Evolutionary conservation across 2,113 vertebrate genomes (phyloP), one percentile per base, ranked within the genome.

Genomic region (Calypte anna): DNA sequence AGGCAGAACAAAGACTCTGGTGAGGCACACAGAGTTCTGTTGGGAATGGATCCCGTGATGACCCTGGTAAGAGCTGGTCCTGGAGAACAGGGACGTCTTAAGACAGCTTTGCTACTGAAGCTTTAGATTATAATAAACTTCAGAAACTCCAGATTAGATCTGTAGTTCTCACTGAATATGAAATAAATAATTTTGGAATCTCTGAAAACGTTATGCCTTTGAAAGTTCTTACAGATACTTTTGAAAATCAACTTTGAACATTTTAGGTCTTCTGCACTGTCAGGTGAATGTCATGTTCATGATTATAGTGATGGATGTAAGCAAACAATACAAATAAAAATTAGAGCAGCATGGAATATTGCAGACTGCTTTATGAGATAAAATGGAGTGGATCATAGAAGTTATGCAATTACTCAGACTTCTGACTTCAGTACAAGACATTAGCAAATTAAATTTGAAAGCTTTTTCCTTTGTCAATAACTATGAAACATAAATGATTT

Each of bases 251-350:
- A 53, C 25, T 84, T 79, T 10, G 58, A 79, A 69, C 14, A 24
- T 55, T 77, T 94, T 85, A 28, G 79, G 48, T 82, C 84, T 94
- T 33, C 78, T 91, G 59, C 72, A 28, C 90, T 94, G 79, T 88
- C 24, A 1, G 23, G 83, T 88, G 85, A 72, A 81, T 82, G 72
- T 72, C 53, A 51, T 66, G 58, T 82, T 93, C 67, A 33, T 76
- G 43, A 58, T 72, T 88, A 48, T 44, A 48, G 23, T 86, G 85
- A 91, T 86, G 53, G 63, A 82, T 90, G 61, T 91, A 91, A 91
- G 68, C 33, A 90, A 86, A 80, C 55, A 77, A 33, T 86, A 59
- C 36, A 83, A 93, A 83, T 91, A 38, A 88, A 66, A 86, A 66
- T n/a, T 2, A 55, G 38, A 27, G 54, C 67, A 74, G 33, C 25